These are phyloP conservation scores for Pangasius larnaudii DNA, from an alignment of 2,797 vertebrate species.

Conservation along the genomic window DNA sequence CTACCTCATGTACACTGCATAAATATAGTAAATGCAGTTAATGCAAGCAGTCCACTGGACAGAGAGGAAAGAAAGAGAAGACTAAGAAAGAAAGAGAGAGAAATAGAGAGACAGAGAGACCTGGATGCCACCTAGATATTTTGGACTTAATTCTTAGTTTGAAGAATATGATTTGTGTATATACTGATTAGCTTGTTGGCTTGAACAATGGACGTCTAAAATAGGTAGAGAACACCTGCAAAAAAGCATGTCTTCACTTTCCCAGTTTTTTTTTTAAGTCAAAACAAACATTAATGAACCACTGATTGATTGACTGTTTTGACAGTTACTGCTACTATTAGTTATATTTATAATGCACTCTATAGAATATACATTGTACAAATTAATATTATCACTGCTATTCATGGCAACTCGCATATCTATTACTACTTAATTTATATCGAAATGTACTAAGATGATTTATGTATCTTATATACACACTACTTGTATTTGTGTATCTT, in stretches of 20 bases:
- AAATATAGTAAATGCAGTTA: neutral
- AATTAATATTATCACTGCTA: neutral
- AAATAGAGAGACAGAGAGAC: neutral
- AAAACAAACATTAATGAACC: conserved; percentile 17
- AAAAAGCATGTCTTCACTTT: neutral
- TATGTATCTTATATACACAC: neutral
- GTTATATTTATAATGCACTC: neutral
- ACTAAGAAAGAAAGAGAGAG: conserved; percentile 11
- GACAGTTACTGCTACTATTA: neutral
- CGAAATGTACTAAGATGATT: neutral
- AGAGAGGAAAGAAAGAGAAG: neutral
- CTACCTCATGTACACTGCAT: neutral
- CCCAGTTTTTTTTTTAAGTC: neutral
- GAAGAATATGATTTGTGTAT: neutral
- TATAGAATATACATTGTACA: neutral
- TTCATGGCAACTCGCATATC: neutral
- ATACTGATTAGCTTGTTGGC: neutral
- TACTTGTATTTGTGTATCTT: neutral
- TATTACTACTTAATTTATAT: neutral
- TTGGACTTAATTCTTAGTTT: neutral
- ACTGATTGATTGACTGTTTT: neutral
- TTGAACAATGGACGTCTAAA: neutral
- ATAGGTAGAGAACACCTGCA: neutral
- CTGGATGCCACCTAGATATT: neutral
- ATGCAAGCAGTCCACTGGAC: neutral